Conservation (phyloP, 2,888 invertebrate genomes). For the Lasioglossum leucozonium region DNA sequence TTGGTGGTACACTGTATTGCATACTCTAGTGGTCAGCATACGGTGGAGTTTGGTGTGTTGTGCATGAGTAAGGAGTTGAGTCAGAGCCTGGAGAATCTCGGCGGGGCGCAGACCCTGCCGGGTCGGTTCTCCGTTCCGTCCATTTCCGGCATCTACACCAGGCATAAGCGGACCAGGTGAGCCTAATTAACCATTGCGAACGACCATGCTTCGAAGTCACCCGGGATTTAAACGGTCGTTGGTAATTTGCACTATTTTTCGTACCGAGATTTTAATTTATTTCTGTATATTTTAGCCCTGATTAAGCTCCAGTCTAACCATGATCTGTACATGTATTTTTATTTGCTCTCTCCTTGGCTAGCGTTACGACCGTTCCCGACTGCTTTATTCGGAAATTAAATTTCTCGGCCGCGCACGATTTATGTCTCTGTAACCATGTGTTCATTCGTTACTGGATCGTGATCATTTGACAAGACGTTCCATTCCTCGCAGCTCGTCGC, state of each 20-base stretch:
- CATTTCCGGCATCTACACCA: constrained; percentile 92
- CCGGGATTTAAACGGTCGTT: constrained; percentile 75
- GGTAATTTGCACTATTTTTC: constrained; percentile 69
- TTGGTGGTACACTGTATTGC: constrained; percentile 84
- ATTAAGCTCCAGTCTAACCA: constrained; percentile 51
- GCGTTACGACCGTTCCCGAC: constrained; percentile 72
- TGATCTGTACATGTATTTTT: constrained; percentile 52
- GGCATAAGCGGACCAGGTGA: constrained; percentile 94
- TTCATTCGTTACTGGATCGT: background rate
- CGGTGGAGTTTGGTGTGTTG: constrained; percentile 85
- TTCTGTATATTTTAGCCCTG: constrained; percentile 53
- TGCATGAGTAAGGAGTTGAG: constrained; percentile 85
- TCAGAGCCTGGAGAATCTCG: constrained; percentile 87
- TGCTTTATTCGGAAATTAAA: constrained; percentile 57
- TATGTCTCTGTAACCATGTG: constrained; percentile 25
- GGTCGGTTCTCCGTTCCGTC: constrained; percentile 87
- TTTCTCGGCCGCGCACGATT: constrained; percentile 43
- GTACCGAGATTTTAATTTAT: constrained; percentile 42
- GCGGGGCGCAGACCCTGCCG: constrained; percentile 88
- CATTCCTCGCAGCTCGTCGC: constrained; percentile 90
- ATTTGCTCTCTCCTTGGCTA: constrained; percentile 53
- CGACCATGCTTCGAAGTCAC: constrained; percentile 74
- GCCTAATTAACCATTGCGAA: constrained; percentile 77
- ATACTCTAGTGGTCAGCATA: constrained; percentile 85
- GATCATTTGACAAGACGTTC: constrained; percentile 9